These are phyloP conservation scores for Rhynchomys soricoides DNA, from an alignment of 2,113 vertebrate genomes.

Conservation along the genomic window DNA sequence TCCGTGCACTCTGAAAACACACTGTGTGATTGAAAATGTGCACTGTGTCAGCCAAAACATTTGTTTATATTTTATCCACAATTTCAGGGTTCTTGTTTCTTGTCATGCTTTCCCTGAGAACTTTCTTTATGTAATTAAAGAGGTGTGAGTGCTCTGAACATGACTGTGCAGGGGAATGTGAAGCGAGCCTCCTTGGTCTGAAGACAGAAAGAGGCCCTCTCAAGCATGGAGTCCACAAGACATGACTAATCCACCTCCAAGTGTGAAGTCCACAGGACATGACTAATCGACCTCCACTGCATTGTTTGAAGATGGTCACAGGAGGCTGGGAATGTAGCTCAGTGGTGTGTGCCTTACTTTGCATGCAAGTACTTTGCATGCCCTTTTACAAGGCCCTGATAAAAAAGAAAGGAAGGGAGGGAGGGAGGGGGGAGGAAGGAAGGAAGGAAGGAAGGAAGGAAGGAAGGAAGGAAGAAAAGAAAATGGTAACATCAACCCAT, in stretches of 20 bases:
- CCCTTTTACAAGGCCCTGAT: no score
- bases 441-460: no score
- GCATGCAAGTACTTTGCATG: not conserved
- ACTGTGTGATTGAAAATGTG: constrained; percentile 69
- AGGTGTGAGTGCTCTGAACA: constrained; percentile 15
- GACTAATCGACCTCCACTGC: not conserved
- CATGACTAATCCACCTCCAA: not conserved
- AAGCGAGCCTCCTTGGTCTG: not conserved
- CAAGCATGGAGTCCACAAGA: not conserved
- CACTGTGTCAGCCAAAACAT: constrained; percentile 66
- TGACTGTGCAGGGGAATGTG: not conserved
- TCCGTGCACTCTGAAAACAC: constrained; percentile 63
- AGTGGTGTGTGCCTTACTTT: not conserved
- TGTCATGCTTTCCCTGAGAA: constrained; percentile 68
- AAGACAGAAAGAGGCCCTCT: not conserved
- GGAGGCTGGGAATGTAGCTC: not conserved
- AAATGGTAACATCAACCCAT: not conserved
- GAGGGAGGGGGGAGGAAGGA: no score
- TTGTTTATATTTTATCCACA: constrained; percentile 78
- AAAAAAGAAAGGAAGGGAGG: no score
- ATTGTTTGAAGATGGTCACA: not conserved
- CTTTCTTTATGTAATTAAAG: constrained; percentile 64
- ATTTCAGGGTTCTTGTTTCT: constrained; percentile 74
- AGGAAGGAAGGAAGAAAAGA: no score
- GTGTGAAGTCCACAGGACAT: not conserved